Conservation (phyloP, 2,888 invertebrate genomes). For the Phortica okadai region DNA sequence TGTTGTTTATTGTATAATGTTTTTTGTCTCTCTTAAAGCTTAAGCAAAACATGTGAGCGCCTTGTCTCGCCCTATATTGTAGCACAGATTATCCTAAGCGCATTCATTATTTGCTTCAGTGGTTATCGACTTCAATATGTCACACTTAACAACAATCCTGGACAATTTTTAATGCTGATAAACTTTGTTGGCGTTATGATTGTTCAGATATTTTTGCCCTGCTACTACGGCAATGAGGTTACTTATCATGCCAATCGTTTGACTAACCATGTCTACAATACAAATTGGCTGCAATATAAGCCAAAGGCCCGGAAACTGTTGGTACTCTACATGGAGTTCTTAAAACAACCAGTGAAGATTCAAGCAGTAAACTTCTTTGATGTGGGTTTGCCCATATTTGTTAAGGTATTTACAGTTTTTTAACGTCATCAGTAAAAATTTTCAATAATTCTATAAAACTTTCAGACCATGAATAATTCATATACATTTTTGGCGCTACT, state of each 20-base stretch:
- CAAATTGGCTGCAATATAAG: constrained; percentile 62
- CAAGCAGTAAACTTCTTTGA: constrained; percentile 67
- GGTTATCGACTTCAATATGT: constrained; percentile 61
- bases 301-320: constrained; percentile 55
- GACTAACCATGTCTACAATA: constrained; percentile 60
- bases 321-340: constrained; percentile 64
- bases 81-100: constrained; percentile 61
- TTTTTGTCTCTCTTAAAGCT: not conserved
- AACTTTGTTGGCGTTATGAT: constrained; percentile 65
- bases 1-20: not conserved
- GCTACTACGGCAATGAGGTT: constrained; percentile 69
- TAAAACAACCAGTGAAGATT: constrained; percentile 62
- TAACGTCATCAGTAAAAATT: not conserved
- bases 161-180: constrained; percentile 57
- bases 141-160: constrained; percentile 47
- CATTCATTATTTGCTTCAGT: constrained; percentile 66
- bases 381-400: constrained; percentile 67
- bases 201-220: constrained; percentile 70
- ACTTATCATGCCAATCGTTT: constrained; percentile 60
- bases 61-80: constrained; percentile 59
- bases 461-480: constrained; percentile 63
- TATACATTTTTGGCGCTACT: constrained; percentile 71
- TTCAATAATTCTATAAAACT: not conserved
- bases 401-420: constrained; percentile 56
- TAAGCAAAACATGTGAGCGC: constrained; percentile 42